phyloP scores from a whole-genome alignment of 2,797 vertebrate species.

The Brachymystax lenok region DNA sequence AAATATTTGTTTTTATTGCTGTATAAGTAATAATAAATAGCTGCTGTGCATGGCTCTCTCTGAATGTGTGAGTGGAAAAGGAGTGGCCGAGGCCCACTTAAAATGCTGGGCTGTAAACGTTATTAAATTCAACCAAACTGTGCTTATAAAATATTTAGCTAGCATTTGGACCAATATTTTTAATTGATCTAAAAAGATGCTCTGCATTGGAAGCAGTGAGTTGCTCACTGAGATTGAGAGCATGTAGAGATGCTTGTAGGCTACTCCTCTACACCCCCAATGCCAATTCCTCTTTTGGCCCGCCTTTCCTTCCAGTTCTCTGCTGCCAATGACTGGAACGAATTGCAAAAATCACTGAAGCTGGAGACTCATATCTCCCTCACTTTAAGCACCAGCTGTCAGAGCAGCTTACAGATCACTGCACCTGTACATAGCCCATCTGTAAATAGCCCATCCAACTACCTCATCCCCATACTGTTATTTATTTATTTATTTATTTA shows the following conservation, averaged over 20 bases:
- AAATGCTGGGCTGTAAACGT: not conserved
- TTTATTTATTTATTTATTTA: too few relatives aligned
- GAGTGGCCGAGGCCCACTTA: not conserved
- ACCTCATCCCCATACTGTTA: too few relatives aligned
- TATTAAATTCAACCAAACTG: not conserved
- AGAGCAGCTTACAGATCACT: too few relatives aligned
- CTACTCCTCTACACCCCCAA: too few relatives aligned
- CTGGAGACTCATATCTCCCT: too few relatives aligned
- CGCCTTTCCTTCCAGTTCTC: too few relatives aligned
- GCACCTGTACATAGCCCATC: too few relatives aligned
- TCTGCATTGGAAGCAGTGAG: not conserved
- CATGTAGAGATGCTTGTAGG: not conserved
- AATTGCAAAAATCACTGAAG: too few relatives aligned
- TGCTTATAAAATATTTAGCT: not conserved
- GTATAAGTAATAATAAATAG: not conserved
- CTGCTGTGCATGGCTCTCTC: not conserved
- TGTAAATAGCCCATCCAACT: too few relatives aligned
- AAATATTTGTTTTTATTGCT: not conserved
- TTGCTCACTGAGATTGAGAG: not conserved
- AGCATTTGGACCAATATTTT: not conserved
- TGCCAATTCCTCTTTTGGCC: too few relatives aligned
- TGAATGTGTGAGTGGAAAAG: not conserved
- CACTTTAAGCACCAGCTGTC: too few relatives aligned
- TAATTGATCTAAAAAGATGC: not conserved
- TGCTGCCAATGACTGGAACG: too few relatives aligned